These are phyloP conservation scores for Nebria salina DNA, from an alignment of 2,888 invertebrate species.

Conservation along the genomic window DNA sequence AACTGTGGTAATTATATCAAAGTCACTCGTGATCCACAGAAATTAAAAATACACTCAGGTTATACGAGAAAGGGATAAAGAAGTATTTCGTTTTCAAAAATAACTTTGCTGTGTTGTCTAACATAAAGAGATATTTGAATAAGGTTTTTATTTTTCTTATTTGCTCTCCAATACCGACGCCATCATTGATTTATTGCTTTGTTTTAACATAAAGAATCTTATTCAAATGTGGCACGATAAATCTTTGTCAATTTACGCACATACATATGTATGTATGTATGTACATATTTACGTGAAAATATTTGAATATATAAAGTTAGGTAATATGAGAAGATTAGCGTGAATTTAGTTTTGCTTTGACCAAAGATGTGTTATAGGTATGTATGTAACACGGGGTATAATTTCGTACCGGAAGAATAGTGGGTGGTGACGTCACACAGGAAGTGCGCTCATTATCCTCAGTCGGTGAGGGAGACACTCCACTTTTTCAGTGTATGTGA, in stretches of 20 bases:
- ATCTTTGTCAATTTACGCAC: neutral
- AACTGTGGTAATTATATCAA: constrained; percentile 25
- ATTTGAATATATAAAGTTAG: neutral
- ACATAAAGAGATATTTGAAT: neutral
- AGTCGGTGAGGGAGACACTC: neutral
- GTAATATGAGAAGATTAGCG: neutral
- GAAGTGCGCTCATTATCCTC: constrained; percentile 37
- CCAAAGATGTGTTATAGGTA: too few relatives aligned
- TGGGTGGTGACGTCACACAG: constrained; percentile 34
- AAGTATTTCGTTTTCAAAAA: neutral
- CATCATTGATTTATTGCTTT: neutral
- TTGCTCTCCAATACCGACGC: neutral
- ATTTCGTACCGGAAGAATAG: constrained; percentile 32
- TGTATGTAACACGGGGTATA: neutral
- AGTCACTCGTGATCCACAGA: neutral
- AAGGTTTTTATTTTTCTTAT: neutral
- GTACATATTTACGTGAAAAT: too few relatives aligned
- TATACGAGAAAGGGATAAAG: neutral
- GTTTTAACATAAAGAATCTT: neutral
- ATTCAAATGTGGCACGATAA: neutral
- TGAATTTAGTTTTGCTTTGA: neutral
- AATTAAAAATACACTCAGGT: neutral
- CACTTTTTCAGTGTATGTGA: neutral
- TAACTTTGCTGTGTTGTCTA: neutral
- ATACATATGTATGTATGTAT: neutral